Base-by-base conservation (phyloP, 2,797 vertebrate species). In the Cottoperca gobio region DNA sequence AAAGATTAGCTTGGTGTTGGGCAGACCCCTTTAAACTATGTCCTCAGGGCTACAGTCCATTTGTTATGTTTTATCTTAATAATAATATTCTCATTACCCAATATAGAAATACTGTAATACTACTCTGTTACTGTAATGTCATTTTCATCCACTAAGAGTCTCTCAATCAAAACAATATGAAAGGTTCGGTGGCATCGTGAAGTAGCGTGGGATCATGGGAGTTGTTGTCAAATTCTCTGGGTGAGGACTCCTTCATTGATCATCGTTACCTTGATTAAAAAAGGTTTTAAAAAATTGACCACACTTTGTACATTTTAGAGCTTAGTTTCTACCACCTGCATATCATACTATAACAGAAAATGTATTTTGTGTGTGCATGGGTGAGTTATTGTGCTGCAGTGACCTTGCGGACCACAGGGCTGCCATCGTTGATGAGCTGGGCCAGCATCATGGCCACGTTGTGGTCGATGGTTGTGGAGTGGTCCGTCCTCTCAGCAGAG, bases 361-460 rank as follows among this genome's bases (percentile, higher is more conserved):
- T 50, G 17, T 64, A 17, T 42, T 55, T 23, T 35, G 28, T 46
- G 52, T 23, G 40, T 6, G 10, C n/a, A n/a, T n/a, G 59, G 33
- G 55, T 13, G n/a, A 23, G 39, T 59, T 0, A 24, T 35, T 17
- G 69, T 17, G 24, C 3, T 65, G 8, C 40, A 67, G 82, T 14
- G 81, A 99, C 98, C 97, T 99, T 99, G 49, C 97, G 94, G 31
- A 99, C 98, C 84, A 99, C 95, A 0, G 98, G 97, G 85, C 98
- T 99, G 46, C 98, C 98, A 0, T 99, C 98, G 3, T 96, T 98
- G 93, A 99, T 97, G 60, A 99, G 97, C 88, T 99, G 98, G 1
- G 98, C 98, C 76, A 99, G 80, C 98, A 99, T 98, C 97, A 99
- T 99, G 80, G 97, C 98, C 86, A 99, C 97, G 1, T 99, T 99